Percentiles rank a stretch among this genome's conserved stretches.
These are phyloP conservation scores for Patella pellucida DNA, from an alignment of 2,888 invertebrate genomes.

Conservation along the genomic window DNA sequence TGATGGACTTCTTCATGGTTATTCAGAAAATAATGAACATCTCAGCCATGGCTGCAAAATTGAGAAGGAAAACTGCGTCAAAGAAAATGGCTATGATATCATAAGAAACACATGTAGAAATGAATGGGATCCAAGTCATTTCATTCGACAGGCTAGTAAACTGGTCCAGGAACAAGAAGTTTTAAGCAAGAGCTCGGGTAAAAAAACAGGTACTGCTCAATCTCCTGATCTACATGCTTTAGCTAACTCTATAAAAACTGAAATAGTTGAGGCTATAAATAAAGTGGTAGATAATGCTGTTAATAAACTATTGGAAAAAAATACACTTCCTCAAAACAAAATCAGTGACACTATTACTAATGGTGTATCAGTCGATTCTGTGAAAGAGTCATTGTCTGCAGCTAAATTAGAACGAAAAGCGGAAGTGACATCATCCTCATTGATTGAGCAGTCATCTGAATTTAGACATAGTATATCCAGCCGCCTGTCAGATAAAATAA, in stretches of 20 bases:
- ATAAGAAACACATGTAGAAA: constrained; percentile 21
- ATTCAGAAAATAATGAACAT: not conserved
- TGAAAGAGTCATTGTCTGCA: constrained; percentile 19
- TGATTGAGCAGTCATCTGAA: not conserved
- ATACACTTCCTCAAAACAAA: constrained; percentile 19
- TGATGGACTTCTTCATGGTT: not conserved
- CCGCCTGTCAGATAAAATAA: constrained; percentile 44
- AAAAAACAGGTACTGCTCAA: not conserved
- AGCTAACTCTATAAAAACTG: constrained; percentile 89
- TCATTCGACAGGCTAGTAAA: constrained; percentile 83
- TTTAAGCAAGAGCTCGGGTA: constrained; percentile 21
- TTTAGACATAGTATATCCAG: constrained; percentile 15
- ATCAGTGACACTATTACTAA: constrained; percentile 12
- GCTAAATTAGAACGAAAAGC: not conserved
- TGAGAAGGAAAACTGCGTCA: constrained; percentile 4
- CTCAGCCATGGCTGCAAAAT: not conserved
- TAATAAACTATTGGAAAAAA: constrained; percentile 75
- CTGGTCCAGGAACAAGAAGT: constrained; percentile 85
- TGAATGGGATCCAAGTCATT: constrained; percentile 75
- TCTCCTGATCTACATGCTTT: constrained; percentile 83
- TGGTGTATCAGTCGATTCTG: constrained; percentile 12
- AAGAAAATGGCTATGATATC: constrained; percentile 12
- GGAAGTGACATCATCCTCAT: not conserved
- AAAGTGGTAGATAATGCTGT: constrained; percentile 90
- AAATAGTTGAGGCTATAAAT: constrained; percentile 86